A percentile compares a stretch with the other conserved stretches of the same genome.
Evolutionary conservation across 1,140 invertebrate genomes (phyloP).

Genomic region (Hyles vespertilio): DNA sequence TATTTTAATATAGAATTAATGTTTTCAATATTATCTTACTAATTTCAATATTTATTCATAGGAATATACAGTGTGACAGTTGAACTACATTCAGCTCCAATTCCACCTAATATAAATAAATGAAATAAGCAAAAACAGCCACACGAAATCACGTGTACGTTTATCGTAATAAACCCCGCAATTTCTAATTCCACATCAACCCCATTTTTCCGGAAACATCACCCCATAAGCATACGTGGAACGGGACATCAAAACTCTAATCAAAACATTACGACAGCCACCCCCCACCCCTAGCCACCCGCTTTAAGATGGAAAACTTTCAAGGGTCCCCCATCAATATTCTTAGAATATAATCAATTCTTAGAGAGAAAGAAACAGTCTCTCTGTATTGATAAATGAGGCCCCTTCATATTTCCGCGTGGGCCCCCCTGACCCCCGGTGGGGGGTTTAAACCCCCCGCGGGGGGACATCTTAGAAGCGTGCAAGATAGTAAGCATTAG

Average conservation of each 20-base stretch:
- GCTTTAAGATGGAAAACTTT: slow-evolving; percentile 35
- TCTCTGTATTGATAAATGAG: slow-evolving; percentile 74
- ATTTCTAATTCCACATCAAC: not conserved
- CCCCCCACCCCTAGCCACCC: slow-evolving; percentile 12
- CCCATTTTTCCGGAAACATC: slow-evolving; percentile 1
- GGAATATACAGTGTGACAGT: too few species aligned
- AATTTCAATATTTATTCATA: too few species aligned
- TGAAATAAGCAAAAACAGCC: too few species aligned
- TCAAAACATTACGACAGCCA: slow-evolving; percentile 40
- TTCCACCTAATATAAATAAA: too few species aligned
- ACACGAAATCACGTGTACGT: too few species aligned
- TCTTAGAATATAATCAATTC: slow-evolving; percentile 73
- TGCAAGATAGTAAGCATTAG: slow-evolving; percentile 67
- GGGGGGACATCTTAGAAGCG: slow-evolving; percentile 61
- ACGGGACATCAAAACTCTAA: slow-evolving; percentile 54
- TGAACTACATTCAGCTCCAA: too few species aligned
- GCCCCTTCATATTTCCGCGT: slow-evolving; percentile 70
- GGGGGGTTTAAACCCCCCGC: slow-evolving; percentile 36
- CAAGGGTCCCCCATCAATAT: slow-evolving; percentile 48
- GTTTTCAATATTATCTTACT: too few species aligned
- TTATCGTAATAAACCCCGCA: too few species aligned
- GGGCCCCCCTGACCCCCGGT: slow-evolving; percentile 28
- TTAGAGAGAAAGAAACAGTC: slow-evolving; percentile 67
- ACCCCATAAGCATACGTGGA: slow-evolving; percentile 6
- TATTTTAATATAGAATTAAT: too few species aligned